Conservation (phyloP, 2,113 vertebrate species). For the Meriones unguiculatus region DNA sequence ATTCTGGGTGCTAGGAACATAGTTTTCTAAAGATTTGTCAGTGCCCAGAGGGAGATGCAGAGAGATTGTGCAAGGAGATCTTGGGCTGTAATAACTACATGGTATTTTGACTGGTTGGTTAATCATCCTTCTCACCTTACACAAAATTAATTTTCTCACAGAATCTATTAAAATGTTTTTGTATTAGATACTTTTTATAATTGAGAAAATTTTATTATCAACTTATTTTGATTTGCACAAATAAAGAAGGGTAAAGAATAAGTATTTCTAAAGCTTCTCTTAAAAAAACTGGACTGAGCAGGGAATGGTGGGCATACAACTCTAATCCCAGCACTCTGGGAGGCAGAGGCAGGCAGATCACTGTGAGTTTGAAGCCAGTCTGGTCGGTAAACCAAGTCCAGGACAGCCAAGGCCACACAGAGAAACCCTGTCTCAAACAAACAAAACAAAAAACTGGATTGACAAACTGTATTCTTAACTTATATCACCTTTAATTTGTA, state of each 20-base stretch:
- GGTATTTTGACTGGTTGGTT: neutral
- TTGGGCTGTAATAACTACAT: neutral
- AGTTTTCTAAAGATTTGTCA: neutral
- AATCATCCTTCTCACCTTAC: slow-evolving; percentile 24
- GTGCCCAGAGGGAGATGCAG: neutral
- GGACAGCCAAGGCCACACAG: too few relatives aligned
- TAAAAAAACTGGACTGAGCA: neutral
- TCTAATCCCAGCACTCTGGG: too few relatives aligned
- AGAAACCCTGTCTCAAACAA: too few relatives aligned
- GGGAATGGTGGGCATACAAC: too few relatives aligned
- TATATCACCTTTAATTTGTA: slow-evolving; percentile 42
- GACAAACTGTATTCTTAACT: slow-evolving; percentile 28
- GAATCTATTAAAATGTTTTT: slow-evolving; percentile 47
- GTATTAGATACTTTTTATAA: slow-evolving; percentile 16
- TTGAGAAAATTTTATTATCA: slow-evolving; percentile 1
- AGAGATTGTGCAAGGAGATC: neutral
- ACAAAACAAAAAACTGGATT: neutral
- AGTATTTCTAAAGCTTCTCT: slow-evolving; percentile 56
- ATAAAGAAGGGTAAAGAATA: slow-evolving; percentile 37
- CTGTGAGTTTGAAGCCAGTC: too few relatives aligned
- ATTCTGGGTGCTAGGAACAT: neutral
- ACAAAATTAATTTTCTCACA: slow-evolving; percentile 27
- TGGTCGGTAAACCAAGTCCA: too few relatives aligned
- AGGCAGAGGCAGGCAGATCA: too few relatives aligned
- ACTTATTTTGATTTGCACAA: slow-evolving; percentile 44